Evolutionary conservation across 2,888 invertebrate species (phyloP).

Genomic region (Epinotia ramella): DNA sequence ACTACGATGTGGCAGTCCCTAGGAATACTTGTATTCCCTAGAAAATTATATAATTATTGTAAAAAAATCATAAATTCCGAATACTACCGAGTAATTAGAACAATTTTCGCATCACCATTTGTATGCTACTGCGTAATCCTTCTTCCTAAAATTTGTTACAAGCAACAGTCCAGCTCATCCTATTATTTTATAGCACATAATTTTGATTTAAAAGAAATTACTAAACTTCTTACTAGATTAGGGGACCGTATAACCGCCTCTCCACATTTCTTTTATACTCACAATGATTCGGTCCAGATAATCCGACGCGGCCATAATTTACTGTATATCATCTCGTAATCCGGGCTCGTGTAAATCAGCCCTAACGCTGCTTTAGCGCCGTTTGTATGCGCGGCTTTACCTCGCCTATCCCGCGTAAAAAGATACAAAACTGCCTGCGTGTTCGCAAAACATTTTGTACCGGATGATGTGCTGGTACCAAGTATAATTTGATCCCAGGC

Average conservation of each 20-base stretch:
- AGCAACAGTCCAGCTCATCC: too few relatives aligned
- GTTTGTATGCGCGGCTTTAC: constrained; percentile 50
- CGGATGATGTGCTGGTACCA: background rate
- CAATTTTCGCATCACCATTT: too few relatives aligned
- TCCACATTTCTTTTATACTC: background rate
- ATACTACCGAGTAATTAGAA: too few relatives aligned
- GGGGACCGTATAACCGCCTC: constrained; percentile 4
- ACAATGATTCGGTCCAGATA: constrained; percentile 4
- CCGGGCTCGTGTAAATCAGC: constrained; percentile 52
- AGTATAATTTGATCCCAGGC: background rate
- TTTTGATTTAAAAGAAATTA: background rate
- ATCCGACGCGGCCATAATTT: constrained; percentile 10
- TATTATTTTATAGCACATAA: background rate
- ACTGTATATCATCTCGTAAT: constrained; percentile 34
- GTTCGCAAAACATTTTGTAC: background rate
- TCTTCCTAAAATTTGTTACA: too few relatives aligned
- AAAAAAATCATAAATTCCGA: too few relatives aligned
- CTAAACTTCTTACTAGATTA: background rate
- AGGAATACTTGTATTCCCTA: too few relatives aligned
- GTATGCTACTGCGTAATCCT: too few relatives aligned
- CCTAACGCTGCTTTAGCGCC: constrained; percentile 46
- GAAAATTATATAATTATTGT: too few relatives aligned
- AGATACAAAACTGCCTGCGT: background rate
- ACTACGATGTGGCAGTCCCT: too few relatives aligned
- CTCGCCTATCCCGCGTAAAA: background rate